These are phyloP conservation scores for Hetaerina titia DNA, from an alignment of 2,888 invertebrate species.

Conservation along the genomic window DNA sequence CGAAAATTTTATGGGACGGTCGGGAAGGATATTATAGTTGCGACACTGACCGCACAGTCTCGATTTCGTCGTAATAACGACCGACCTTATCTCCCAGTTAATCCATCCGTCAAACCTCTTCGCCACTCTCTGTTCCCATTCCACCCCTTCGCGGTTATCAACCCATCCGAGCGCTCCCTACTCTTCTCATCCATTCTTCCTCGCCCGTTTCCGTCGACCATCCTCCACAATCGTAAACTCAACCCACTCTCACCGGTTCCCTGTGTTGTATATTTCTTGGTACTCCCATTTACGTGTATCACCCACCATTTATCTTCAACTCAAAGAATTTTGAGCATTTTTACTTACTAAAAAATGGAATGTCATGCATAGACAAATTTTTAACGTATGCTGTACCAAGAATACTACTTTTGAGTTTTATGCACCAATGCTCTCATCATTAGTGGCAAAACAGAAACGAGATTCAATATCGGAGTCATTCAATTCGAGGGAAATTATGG, in stretches of 20 bases:
- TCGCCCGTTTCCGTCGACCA: neutral
- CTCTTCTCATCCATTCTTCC: neutral
- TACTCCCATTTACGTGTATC: neutral
- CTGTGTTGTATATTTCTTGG: neutral
- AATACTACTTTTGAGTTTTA: no score
- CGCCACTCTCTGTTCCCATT: neutral
- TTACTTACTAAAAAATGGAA: neutral
- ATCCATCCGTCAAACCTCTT: neutral
- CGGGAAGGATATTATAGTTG: neutral
- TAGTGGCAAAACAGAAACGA: no score
- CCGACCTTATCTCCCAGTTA: neutral
- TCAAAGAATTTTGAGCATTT: neutral
- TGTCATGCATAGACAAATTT: neutral
- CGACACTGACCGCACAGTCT: neutral
- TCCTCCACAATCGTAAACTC: neutral
- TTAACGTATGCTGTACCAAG: neutral
- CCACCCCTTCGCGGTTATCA: neutral
- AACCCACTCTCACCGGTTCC: neutral
- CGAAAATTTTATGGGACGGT: conserved; percentile 5
- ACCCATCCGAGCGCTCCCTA: neutral
- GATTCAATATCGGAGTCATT: no score
- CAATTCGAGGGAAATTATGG: no score
- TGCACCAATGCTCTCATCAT: no score
- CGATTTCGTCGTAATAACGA: neutral
- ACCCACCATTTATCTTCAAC: neutral